These are phyloP conservation scores for Drosophila trapezifrons DNA, from an alignment of 1,140 invertebrate species.

Conservation along the genomic window DNA sequence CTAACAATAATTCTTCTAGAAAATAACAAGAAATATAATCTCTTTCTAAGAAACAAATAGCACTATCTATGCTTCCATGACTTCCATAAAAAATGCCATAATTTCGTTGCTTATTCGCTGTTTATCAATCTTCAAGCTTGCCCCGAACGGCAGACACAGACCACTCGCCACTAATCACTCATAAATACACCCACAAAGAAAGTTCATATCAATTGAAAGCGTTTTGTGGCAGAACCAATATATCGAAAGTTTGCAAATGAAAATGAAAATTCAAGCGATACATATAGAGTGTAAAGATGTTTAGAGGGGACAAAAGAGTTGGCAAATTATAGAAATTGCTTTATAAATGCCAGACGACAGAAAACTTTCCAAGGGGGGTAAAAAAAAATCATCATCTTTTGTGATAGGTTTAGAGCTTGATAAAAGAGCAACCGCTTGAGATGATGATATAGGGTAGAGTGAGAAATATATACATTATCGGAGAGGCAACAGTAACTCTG, in stretches of 20 bases:
- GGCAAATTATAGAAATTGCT: constrained; percentile 66
- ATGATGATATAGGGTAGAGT: constrained; percentile 21
- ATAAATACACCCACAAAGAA: constrained; percentile 32
- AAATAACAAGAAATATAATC: not conserved
- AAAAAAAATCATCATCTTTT: constrained; percentile 30
- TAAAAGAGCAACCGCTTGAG: constrained; percentile 20
- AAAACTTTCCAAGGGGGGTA: constrained; percentile 55
- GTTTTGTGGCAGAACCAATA: constrained; percentile 35
- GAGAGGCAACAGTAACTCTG: constrained; percentile 12
- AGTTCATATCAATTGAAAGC: constrained; percentile 57
- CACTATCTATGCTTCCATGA: not conserved
- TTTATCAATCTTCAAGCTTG: constrained; percentile 19
- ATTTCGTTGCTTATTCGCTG: constrained; percentile 7
- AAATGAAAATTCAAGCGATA: constrained; percentile 31
- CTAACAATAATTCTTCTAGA: not conserved
- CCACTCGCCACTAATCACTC: constrained; percentile 3
- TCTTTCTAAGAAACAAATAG: not conserved
- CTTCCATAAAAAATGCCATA: constrained; percentile 16
- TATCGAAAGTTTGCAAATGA: constrained; percentile 49
- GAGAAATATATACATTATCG: constrained; percentile 22
- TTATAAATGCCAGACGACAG: constrained; percentile 34
- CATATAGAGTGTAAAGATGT: not conserved
- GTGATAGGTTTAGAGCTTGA: constrained; percentile 39
- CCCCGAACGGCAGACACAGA: constrained; percentile 1
- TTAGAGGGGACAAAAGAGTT: constrained; percentile 37